Base-by-base conservation (phyloP, 2,888 invertebrate species). In the Drosophila pegasa region DNA sequence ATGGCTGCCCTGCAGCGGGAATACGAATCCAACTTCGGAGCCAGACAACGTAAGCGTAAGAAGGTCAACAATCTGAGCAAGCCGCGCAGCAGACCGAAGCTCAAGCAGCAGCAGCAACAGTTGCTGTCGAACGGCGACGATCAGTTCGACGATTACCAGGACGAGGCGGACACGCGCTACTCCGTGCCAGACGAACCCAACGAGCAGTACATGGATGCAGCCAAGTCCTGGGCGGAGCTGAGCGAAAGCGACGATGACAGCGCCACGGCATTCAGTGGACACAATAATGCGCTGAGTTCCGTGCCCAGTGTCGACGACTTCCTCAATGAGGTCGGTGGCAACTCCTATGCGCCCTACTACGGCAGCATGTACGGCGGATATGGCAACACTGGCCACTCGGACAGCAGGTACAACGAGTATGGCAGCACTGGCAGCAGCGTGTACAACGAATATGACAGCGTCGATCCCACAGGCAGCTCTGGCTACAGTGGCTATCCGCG, bases 1-100 rank as follows among this genome's bases (percentile, higher is more conserved):
- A 72, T 91, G 60, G 82, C 88, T 12, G 90, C 91, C 22, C 48
- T 90, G 52, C 89, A 91, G 47, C 78, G 74, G 14, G 85, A 88
- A 54, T 90, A 90, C 66, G 20, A 79, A 1, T 31, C 60, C 0
- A 86, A 83, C 51, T 85, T 83, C 41, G 84, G 70, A 3, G 29
- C 25, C 0, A 58, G 71, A 29, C 68, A 69, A n/a, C 76, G 66
- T 22, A 87, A 78, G 41, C 87, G 75, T 25, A 88, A 78, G 61
- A 87, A 51, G n/a, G 12, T 40, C 5, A 55, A 54, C 14, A 33
- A 27, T 18, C 25, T 12, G 7, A 47, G 22, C 25, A 58, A 57
- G 12, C 54, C 62, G 31, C 65, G 64, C 16, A 18, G 10, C 22
- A 50, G 50, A 7, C 31, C 16, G 8, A 20, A 31, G 35, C 59